These are phyloP conservation scores for Cepaea hortensis DNA, from an alignment of 2,888 invertebrate genomes.

Conservation along the genomic window DNA sequence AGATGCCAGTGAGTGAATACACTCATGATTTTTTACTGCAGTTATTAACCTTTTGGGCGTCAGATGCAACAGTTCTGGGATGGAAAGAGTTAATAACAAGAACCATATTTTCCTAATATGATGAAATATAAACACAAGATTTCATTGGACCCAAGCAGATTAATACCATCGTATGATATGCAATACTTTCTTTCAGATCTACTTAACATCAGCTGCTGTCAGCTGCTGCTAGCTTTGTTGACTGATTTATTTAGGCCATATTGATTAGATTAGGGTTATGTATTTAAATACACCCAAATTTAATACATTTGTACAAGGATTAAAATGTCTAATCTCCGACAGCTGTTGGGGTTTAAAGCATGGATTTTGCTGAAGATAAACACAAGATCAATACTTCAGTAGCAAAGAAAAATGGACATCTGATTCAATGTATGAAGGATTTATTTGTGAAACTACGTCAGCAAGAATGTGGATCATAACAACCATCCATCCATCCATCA, in stretches of 20 bases:
- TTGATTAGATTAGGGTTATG: neutral
- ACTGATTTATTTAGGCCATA: neutral
- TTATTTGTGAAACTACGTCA: neutral
- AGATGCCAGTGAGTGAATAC: too few species aligned
- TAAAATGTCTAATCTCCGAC: constrained; percentile 19
- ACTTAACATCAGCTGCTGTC: neutral
- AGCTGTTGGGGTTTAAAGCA: constrained; percentile 9
- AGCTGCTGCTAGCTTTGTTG: neutral
- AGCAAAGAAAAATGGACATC: neutral
- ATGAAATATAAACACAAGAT: constrained; percentile 4
- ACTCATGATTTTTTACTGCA: too few species aligned
- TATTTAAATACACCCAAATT: neutral
- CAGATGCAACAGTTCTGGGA: too few species aligned
- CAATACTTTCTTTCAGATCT: neutral
- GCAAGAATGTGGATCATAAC: too few species aligned
- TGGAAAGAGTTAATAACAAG: too few species aligned
- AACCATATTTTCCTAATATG: neutral
- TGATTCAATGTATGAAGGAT: neutral
- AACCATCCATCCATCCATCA: too few species aligned
- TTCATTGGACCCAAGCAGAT: neutral
- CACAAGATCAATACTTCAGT: constrained; percentile 12
- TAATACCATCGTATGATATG: neutral
- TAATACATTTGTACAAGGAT: neutral
- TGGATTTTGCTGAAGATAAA: neutral
- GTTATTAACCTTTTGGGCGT: too few species aligned